Base-by-base conservation (phyloP, 2,113 vertebrate species). In the Labrus mixtus region DNA sequence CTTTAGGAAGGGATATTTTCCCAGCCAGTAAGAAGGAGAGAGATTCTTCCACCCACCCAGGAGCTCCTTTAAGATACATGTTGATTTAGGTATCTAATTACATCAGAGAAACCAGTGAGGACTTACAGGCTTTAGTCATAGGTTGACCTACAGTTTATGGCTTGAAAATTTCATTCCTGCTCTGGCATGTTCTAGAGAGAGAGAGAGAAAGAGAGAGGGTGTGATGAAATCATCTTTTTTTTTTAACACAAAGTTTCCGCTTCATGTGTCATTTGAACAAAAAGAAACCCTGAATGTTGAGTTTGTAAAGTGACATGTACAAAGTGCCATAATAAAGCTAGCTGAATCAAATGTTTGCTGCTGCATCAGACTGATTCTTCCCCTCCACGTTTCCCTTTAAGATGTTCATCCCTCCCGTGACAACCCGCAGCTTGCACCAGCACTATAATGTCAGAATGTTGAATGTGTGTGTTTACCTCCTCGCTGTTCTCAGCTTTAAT, bases 271-370 rank as follows among this genome's bases (percentile, higher is more conserved):
- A 66, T 86, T 62, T 59, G 71, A 87, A 82, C 79, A 57, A 41
- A 33, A 68, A 61, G 23, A 60, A 75, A 82, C 67, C 71, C 74
- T 73, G 77, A 80, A 88, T 85, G 85, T 87, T 79, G 75, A 83
- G 65, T 90, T 90, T 85, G 87, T 90, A 86, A 84, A 3, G 74
- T 90, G 81, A 89, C 79, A 83, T 92, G 91, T 93, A 90, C 74
- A 93, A 91, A 90, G 93, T 93, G 91, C 93, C 93, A 93, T 93
- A 92, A 90, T 91, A 90, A 93, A 90, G 71, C 51, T 73, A 68
- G 81, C 59, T 81, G 70, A 86, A 77, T 73, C 48, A 61, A 85
- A 68, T 4, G 3, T 45, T 58, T 10, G 6, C 10, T 29, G 11
- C 66, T 36, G 76, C 6, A 10, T 33, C 13, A 6, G 1, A 20